Evolutionary conservation across 1,140 invertebrate genomes (phyloP), one percentile per base, ranked within the genome.

Genomic region (Tetramorium alpestre): DNA sequence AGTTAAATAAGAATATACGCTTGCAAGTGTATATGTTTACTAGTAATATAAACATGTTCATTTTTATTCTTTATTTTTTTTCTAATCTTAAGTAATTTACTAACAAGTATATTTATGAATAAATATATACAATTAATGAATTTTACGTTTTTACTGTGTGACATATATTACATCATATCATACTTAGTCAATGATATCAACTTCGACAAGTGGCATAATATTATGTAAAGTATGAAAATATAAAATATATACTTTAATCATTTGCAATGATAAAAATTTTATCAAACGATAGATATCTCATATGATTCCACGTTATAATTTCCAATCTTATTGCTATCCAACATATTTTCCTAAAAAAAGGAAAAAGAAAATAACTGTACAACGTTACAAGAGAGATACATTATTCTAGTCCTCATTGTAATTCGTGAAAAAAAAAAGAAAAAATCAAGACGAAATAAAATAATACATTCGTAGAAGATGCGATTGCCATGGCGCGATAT

Each of bases 401-500:
- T 84, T 84, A 82, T 82, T 60, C 69, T 84, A 84, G 56, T 84
- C 54, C 41, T 84, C 69, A 38, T n/a, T 73, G n/a, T 84, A 82
- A 72, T 58, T 54, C 41, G 41, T 11, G 65, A n/a, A 73, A 33
- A 73, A 56, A 87, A 65, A 56, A 38, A 76, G 18, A 85, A 28
- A 76, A 70, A 51, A 38, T 69, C 62, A 41, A 72, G 65, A 89
- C 60, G 58, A 69, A 67, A 70, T 58, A 84, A 89, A 70, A 70
- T 70, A 90, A 88, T 87, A 89, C 80, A 78, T 69, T 82, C 51
- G 75, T 62, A 77, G 80, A 93, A 93, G 91, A 91, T 90, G 87
- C 88, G 87, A 89, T 92, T 90, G 91, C 87, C 89, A 90, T 94
- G 93, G 92, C 87, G 91, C 93, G 93, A 93, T 91, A 93, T 92